Percentiles rank a stretch among this genome's conserved stretches.
Conservation (phyloP, 2,113 vertebrate genomes). For the Microtus montanus region DNA sequence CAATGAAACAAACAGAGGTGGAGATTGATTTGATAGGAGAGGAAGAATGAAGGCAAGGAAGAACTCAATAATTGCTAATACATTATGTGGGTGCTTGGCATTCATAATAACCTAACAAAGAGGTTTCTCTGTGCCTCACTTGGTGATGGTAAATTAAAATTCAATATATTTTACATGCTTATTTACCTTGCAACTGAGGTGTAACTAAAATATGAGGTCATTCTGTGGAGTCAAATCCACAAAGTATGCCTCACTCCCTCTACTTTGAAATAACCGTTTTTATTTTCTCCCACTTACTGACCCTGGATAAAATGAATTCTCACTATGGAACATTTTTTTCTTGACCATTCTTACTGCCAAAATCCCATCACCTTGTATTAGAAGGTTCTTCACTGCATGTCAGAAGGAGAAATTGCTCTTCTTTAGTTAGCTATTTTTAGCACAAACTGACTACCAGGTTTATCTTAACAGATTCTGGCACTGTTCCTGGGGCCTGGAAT, state of each 20-base stretch:
- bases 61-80: background rate
- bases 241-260: background rate
- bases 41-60: background rate
- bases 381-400: conserved; percentile 46
- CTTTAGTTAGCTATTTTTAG: conserved; percentile 73
- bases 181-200: background rate
- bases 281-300: background rate
- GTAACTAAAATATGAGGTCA: background rate
- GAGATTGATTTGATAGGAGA: background rate
- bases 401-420: conserved; percentile 68
- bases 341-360: background rate
- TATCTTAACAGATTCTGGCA: conserved; percentile 65
- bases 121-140: background rate
- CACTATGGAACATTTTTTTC: background rate
- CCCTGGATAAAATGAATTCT: background rate
- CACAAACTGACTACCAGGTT: conserved; percentile 64
- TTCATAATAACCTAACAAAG: background rate
- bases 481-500: background rate
- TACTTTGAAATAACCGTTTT: background rate
- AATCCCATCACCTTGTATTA: conserved; percentile 26
- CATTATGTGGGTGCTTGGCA: rapidly evolving
- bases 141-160: background rate
- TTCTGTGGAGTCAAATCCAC: background rate
- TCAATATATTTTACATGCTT: background rate
- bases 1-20: background rate